Evolutionary conservation across 2,113 vertebrate genomes (phyloP).

Genomic region (Chaetura pelagica): DNA sequence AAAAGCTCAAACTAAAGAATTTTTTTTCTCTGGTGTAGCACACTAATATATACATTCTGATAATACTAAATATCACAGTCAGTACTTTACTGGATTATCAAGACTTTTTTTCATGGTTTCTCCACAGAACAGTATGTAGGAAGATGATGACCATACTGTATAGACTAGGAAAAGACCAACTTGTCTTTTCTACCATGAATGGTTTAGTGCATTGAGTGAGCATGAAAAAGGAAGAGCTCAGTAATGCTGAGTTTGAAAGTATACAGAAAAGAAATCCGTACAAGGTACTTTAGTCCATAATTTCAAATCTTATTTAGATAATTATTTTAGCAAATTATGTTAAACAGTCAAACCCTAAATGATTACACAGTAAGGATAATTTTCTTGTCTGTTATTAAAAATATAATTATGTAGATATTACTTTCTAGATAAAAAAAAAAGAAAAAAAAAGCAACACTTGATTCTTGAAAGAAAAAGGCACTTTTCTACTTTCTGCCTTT

Average conservation of each 20-base stretch:
- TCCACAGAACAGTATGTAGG: neutral
- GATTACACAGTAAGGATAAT: neutral
- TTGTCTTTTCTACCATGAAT: neutral
- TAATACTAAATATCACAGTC: neutral
- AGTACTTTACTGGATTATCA: neutral
- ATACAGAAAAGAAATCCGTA: neutral
- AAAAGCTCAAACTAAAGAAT: no score
- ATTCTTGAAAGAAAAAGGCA: neutral
- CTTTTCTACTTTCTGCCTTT: neutral
- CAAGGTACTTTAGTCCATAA: neutral
- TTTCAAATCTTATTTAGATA: neutral
- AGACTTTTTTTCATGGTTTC: neutral
- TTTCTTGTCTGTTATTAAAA: neutral
- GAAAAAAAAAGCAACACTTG: no score
- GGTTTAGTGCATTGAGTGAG: neutral
- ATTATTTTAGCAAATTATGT: neutral
- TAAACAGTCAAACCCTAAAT: neutral
- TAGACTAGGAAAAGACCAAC: neutral
- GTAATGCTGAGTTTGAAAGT: neutral
- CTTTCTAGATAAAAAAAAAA: neutral
- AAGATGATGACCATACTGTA: rapidly evolving
- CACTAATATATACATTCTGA: neutral
- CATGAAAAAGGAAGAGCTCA: neutral
- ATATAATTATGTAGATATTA: neutral
- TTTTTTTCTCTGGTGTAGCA: neutral